Evolutionary conservation across 2,113 vertebrate species (phyloP).

Genomic region (Trichomycterus rosablanca): DNA sequence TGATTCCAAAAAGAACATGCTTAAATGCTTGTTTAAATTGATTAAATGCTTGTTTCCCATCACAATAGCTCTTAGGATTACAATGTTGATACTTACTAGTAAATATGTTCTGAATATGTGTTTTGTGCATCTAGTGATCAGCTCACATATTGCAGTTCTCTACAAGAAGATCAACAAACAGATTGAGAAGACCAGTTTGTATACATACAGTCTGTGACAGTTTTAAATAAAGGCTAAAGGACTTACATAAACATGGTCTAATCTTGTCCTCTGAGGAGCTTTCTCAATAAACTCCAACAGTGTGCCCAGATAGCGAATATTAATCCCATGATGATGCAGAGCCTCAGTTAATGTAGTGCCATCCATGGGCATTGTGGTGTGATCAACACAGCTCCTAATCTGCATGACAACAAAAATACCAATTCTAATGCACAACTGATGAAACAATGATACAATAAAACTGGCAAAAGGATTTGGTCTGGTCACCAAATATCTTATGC

Average conservation of each 20-base stretch:
- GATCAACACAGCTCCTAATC: slow-evolving; percentile 85
- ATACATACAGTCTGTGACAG: too few relatives aligned
- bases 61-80: too few relatives aligned
- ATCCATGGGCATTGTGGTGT: slow-evolving; percentile 80
- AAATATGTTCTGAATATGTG: slow-evolving; percentile 92
- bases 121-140: slow-evolving; percentile 89
- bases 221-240: not conserved
- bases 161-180: slow-evolving; percentile 49
- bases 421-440: not conserved
- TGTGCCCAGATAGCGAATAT: slow-evolving; percentile 85
- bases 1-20: too few relatives aligned
- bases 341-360: slow-evolving; percentile 80
- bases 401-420: slow-evolving; percentile 45
- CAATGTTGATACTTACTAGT: slow-evolving; percentile 69
- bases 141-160: slow-evolving; percentile 85
- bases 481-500: too few relatives aligned
- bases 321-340: slow-evolving; percentile 87
- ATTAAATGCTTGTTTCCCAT: too few relatives aligned
- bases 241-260: slow-evolving; percentile 84
- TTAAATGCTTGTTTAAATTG: too few relatives aligned
- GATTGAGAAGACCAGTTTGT: not conserved
- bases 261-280: slow-evolving; percentile 67
- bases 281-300: slow-evolving; percentile 73
- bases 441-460: not conserved
- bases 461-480: too few relatives aligned